Percentiles rank a stretch among this genome's conserved stretches.
These are phyloP conservation scores for Tringa solitaria DNA, from an alignment of 2,113 vertebrate genomes.

Conservation along the genomic window DNA sequence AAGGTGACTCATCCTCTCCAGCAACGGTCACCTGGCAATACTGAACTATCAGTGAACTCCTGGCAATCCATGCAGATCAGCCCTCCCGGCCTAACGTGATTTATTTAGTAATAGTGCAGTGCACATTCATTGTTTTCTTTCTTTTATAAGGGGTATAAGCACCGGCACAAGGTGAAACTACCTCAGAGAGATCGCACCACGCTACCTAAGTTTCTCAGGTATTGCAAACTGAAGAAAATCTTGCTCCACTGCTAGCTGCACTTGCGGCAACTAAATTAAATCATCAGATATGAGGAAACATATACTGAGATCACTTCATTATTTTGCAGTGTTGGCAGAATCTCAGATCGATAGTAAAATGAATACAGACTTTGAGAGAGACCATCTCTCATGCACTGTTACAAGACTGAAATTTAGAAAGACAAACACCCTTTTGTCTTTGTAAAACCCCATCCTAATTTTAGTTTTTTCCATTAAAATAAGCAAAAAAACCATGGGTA, in stretches of 20 bases:
- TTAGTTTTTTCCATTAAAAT: not conserved
- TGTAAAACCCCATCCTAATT: not conserved
- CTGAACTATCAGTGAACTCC: rapidly evolving
- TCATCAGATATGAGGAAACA: not conserved
- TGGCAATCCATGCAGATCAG: not conserved
- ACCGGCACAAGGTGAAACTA: not conserved
- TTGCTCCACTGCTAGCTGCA: not conserved
- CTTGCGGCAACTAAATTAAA: not conserved
- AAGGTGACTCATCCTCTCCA: not conserved
- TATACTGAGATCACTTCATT: not conserved
- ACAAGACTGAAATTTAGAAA: not conserved
- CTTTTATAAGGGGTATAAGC: not conserved
- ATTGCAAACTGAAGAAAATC: not conserved
- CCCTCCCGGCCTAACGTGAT: not conserved
- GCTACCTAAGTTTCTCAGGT: not conserved
- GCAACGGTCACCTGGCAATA: rapidly evolving
- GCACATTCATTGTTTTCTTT: not conserved
- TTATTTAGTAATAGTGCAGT: not conserved
- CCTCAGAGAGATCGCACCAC: not conserved
- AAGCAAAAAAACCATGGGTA: not conserved
- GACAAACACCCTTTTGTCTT: not conserved
- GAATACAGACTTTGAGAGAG: not conserved
- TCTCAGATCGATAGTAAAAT: not conserved
- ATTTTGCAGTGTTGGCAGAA: not conserved
- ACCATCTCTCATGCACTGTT: not conserved